These are phyloP conservation scores for Phylloscopus trochilus DNA, from an alignment of 2,113 vertebrate genomes.

Conservation along the genomic window DNA sequence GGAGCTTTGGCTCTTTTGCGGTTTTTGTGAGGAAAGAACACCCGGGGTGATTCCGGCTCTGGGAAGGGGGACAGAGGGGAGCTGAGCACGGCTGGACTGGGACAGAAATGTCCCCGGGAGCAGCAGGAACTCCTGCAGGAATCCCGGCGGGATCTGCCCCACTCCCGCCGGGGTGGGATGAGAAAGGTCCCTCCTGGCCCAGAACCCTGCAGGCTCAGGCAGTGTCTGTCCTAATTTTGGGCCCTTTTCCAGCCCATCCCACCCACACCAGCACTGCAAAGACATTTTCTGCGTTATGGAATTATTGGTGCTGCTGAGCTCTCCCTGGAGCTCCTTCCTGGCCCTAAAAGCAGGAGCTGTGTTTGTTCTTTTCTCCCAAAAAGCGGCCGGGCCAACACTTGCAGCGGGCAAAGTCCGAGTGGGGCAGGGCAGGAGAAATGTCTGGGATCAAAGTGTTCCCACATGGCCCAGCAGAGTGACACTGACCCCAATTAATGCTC, in stretches of 20 bases:
- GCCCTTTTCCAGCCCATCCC: neutral
- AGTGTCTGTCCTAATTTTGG: fast-evolving
- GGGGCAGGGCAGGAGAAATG: neutral
- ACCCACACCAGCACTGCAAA: neutral
- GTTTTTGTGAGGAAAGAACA: neutral
- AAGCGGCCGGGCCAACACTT: neutral
- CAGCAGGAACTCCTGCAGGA: neutral
- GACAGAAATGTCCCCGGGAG: neutral
- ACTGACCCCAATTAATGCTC: neutral
- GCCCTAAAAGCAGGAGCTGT: fast-evolving
- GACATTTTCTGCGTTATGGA: fast-evolving
- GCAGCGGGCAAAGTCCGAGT: neutral
- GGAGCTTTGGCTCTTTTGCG: neutral
- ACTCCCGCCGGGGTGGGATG: fast-evolving
- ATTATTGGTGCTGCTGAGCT: neutral
- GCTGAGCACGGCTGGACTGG: fast-evolving
- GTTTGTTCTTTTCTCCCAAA: neutral
- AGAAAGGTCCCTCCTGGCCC: fast-evolving
- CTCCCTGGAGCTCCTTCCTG: neutral
- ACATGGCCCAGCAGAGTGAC: neutral
- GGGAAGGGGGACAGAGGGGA: neutral
- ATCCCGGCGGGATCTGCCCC: neutral
- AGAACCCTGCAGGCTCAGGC: neutral
- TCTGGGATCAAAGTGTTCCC: neutral
- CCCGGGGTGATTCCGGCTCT: neutral